Evolutionary conservation across 2,797 vertebrate species (phyloP).

Genomic region (Trachurus trachurus): DNA sequence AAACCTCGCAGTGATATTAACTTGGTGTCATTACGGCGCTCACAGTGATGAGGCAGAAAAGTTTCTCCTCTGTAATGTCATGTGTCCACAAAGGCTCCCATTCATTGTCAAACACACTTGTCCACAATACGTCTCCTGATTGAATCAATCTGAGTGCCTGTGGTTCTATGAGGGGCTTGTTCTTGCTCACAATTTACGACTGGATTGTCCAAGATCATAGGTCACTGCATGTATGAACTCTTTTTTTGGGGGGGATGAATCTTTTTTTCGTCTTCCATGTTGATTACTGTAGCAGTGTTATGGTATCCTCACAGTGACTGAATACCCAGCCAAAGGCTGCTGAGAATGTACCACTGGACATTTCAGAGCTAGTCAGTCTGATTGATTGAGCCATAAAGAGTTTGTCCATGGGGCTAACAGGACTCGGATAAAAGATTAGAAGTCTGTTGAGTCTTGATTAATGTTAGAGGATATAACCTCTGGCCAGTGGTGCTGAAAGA

Average conservation of each 20-base stretch:
- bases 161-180: slow-evolving; percentile 21
- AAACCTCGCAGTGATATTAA: slow-evolving; percentile 60
- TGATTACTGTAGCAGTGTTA: slow-evolving; percentile 54
- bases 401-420: slow-evolving; percentile 76
- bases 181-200: slow-evolving; percentile 38
- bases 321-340: slow-evolving; percentile 53
- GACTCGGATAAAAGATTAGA: slow-evolving; percentile 78
- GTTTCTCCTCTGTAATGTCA: slow-evolving; percentile 39
- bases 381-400: slow-evolving; percentile 83
- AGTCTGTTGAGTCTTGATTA: slow-evolving; percentile 80
- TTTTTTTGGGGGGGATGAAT: slow-evolving; percentile 8
- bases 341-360: slow-evolving; percentile 61
- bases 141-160: slow-evolving; percentile 38
- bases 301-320: slow-evolving; percentile 44
- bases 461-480: slow-evolving; percentile 72
- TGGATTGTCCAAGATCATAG: slow-evolving; percentile 38
- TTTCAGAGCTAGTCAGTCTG: slow-evolving; percentile 76
- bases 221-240: slow-evolving; percentile 15
- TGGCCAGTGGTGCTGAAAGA: slow-evolving; percentile 70
- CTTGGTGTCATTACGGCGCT: slow-evolving; percentile 28
- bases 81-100: slow-evolving; percentile 53
- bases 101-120: slow-evolving; percentile 40
- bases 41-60: slow-evolving; percentile 26
- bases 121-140: slow-evolving; percentile 37
- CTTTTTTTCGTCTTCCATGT: slow-evolving; percentile 20